phyloP scores from a whole-genome alignment of 2,888 invertebrate species.

The Lasioglossum pauxillum region DNA sequence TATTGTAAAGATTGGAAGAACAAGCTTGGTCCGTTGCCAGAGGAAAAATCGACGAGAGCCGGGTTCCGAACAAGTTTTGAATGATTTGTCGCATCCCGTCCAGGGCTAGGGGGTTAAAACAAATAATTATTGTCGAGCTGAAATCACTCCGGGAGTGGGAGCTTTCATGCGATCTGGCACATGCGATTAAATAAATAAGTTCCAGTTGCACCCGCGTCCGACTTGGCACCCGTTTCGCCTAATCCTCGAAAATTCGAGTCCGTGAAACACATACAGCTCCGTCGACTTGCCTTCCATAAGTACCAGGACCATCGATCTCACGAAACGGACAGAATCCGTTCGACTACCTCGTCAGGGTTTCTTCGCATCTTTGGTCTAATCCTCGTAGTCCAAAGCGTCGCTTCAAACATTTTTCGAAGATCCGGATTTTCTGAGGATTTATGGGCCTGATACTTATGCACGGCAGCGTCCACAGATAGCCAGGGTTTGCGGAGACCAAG shows the following conservation, averaged over 20 bases:
- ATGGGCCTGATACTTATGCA: not conserved
- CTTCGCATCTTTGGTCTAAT: not conserved
- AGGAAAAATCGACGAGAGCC: slow-evolving; percentile 10
- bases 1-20: not conserved
- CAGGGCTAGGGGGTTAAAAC: slow-evolving; percentile 21
- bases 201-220: slow-evolving; percentile 50
- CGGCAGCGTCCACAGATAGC: not conserved
- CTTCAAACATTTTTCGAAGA: not conserved
- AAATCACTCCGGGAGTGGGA: slow-evolving; percentile 19
- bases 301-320: not conserved
- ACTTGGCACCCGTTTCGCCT: slow-evolving; percentile 26
- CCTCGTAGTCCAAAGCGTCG: not conserved
- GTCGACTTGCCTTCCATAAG: not conserved
- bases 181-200: slow-evolving; percentile 66
- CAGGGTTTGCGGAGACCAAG: slow-evolving; percentile 23
- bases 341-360: not conserved
- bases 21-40: not conserved
- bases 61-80: not conserved
- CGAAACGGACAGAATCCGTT: not conserved
- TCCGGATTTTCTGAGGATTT: not conserved
- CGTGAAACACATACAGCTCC: not conserved
- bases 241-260: not conserved
- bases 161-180: slow-evolving; percentile 59
- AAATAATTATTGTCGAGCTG: slow-evolving; percentile 42
- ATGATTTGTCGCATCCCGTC: slow-evolving; percentile 22